Evolutionary conservation across 2,888 invertebrate genomes (phyloP).

Genomic region (Caradrina kadenii): DNA sequence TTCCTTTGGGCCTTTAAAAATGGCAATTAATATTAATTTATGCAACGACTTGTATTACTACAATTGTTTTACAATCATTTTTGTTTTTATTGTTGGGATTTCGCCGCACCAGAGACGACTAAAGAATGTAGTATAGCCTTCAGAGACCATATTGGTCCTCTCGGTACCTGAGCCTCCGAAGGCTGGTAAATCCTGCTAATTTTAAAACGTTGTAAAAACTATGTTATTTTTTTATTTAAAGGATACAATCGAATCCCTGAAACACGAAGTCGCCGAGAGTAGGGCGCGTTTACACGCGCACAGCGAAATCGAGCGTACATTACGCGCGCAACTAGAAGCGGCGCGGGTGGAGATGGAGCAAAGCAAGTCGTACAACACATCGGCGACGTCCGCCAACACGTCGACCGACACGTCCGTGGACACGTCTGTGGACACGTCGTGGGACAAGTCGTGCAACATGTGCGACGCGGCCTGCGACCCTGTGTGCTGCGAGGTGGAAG

Average conservation of each 20-base stretch:
- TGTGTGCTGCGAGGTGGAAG: slow-evolving; percentile 82
- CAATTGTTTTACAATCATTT: slow-evolving; percentile 25
- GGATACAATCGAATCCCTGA: slow-evolving; percentile 86
- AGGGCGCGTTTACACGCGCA: slow-evolving; percentile 85
- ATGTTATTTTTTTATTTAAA: slow-evolving; percentile 61
- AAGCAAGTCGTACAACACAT: slow-evolving; percentile 59
- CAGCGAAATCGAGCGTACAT: slow-evolving; percentile 86
- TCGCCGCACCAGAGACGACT: slow-evolving; percentile 12
- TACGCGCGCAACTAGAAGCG: slow-evolving; percentile 86
- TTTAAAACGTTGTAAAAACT: slow-evolving; percentile 3
- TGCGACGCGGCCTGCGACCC: slow-evolving; percentile 88
- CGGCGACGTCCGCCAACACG: slow-evolving; percentile 56
- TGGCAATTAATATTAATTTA: slow-evolving; percentile 47
- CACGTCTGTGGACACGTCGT: slow-evolving; percentile 64
- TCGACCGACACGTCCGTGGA: slow-evolving; percentile 61
- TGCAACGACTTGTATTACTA: slow-evolving; percentile 32
- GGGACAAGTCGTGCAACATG: slow-evolving; percentile 75
- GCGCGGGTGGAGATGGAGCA: slow-evolving; percentile 81
- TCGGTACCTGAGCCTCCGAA: slow-evolving; percentile 2
- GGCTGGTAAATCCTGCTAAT: slow-evolving; percentile 14
- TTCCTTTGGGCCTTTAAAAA: slow-evolving; percentile 32
- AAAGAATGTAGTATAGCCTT: slow-evolving; percentile 31
- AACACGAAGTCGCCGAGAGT: slow-evolving; percentile 87
- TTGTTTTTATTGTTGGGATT: slow-evolving; percentile 45
- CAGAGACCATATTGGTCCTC: slow-evolving; percentile 20